These are phyloP conservation scores for Akabosia matsudoensis DNA, from an alignment of 1,140 invertebrate species.

Conservation along the genomic window DNA sequence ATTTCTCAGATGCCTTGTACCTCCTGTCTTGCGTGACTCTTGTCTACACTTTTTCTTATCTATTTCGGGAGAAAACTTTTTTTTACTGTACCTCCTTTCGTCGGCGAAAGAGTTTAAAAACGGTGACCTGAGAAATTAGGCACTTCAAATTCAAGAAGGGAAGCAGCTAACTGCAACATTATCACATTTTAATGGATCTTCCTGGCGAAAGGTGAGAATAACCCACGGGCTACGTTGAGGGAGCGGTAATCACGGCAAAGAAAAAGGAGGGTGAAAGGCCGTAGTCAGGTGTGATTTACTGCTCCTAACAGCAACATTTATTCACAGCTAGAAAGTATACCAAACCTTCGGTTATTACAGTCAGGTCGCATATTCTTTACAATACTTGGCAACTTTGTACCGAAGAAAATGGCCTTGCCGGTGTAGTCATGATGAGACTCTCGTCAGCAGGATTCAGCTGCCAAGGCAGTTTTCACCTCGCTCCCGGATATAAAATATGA, in stretches of 20 bases:
- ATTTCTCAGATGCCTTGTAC: too few relatives aligned
- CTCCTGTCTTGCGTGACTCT: too few relatives aligned
- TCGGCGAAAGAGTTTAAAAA: neutral
- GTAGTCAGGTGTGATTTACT: slow-evolving; percentile 12
- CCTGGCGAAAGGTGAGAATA: slow-evolving; percentile 1
- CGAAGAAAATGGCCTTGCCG: neutral
- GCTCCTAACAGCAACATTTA: too few relatives aligned
- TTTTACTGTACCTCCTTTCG: neutral
- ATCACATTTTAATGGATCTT: slow-evolving; percentile 17
- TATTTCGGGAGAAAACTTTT: too few relatives aligned
- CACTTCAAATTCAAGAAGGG: neutral
- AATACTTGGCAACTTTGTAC: neutral
- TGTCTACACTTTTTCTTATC: too few relatives aligned
- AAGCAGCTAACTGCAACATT: neutral
- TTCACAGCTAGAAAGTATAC: too few relatives aligned
- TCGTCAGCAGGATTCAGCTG: neutral
- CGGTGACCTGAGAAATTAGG: neutral
- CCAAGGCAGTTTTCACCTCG: neutral
- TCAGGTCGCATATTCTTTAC: neutral
- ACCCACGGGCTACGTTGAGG: neutral
- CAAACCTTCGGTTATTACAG: neutral
- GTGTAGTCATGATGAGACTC: neutral
- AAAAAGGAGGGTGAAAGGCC: slow-evolving; percentile 7
- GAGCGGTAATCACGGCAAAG: neutral
- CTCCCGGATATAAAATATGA: too few relatives aligned